Evolutionary conservation across 2,113 vertebrate species (phyloP).

Genomic region (Nannobrachium achirus): DNA sequence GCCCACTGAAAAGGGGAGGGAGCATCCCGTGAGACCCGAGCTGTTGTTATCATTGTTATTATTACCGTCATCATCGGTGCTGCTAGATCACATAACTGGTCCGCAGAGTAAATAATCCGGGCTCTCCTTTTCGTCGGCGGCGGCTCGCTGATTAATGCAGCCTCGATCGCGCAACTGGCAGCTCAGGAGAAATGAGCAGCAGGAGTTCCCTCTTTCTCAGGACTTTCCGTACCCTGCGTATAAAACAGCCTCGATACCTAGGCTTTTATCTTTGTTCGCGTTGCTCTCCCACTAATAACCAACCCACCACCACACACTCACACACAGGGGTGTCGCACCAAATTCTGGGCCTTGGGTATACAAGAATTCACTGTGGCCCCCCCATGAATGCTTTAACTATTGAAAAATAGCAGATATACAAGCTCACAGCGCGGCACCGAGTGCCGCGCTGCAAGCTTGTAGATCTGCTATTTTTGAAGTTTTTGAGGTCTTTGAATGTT

Average conservation of each 20-base stretch:
- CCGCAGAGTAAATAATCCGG: conserved; percentile 68
- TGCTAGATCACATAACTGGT: conserved; percentile 51
- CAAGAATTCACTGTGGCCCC: too few species aligned
- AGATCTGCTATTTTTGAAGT: too few species aligned
- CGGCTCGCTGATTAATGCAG: conserved; percentile 65
- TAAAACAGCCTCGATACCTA: conserved; percentile 13
- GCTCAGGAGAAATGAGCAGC: conserved; percentile 50
- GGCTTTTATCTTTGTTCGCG: too few species aligned
- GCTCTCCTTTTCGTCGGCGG: conserved; percentile 48
- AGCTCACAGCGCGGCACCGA: too few species aligned
- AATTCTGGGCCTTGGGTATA: too few species aligned
- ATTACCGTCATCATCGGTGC: conserved; percentile 71
- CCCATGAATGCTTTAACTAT: too few species aligned
- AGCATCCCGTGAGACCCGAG: conserved; percentile 53
- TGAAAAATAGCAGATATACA: too few species aligned
- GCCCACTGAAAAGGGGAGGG: conserved; percentile 59
- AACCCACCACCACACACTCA: too few species aligned
- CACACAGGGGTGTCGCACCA: too few species aligned
- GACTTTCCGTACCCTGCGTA: conserved; percentile 14
- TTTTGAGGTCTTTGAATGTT: too few species aligned
- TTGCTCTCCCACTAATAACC: too few species aligned
- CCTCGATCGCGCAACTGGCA: conserved; percentile 49
- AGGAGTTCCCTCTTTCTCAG: conserved; percentile 20
- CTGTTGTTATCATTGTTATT: conserved; percentile 73
- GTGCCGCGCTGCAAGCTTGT: too few species aligned